Evolutionary conservation across 2,113 vertebrate genomes (phyloP).

Genomic region (Cryptotis parvus): DNA sequence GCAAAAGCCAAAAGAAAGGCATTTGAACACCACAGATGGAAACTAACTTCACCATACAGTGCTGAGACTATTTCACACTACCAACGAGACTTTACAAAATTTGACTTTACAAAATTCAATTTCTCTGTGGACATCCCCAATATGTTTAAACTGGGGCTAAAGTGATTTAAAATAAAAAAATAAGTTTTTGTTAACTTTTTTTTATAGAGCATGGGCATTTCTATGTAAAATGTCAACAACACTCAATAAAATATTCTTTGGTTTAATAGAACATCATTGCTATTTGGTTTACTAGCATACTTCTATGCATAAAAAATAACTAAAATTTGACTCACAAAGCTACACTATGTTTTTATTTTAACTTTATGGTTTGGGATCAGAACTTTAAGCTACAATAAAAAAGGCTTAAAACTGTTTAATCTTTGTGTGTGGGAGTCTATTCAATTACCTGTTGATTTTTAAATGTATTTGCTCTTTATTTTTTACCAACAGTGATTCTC

Average conservation of each 20-base stretch:
- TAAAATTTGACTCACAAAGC: slow-evolving; percentile 4
- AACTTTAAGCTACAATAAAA: slow-evolving; percentile 36
- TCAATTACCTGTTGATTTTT: background rate
- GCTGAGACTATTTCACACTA: background rate
- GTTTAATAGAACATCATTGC: background rate
- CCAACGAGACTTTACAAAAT: background rate
- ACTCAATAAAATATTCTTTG: background rate
- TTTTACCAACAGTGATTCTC: background rate
- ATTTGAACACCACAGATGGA: background rate
- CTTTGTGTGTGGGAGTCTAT: background rate
- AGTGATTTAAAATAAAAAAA: slow-evolving; percentile 4
- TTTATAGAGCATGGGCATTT: slow-evolving; percentile 2
- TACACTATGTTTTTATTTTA: slow-evolving; percentile 29
- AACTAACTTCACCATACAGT: background rate
- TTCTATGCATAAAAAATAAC: background rate
- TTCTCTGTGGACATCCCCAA: background rate
- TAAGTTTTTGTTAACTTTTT: background rate
- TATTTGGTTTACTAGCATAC: background rate
- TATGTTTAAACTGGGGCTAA: slow-evolving; percentile 39
- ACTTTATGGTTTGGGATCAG: background rate
- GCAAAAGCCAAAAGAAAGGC: background rate
- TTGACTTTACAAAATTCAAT: background rate
- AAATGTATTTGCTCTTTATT: slow-evolving; percentile 31
- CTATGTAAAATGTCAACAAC: background rate
- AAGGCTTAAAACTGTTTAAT: background rate